A percentile compares a stretch with the other conserved stretches of the same genome.
Evolutionary conservation across 2,797 vertebrate genomes (phyloP).

Genomic region (Macroramphosus scolopax): DNA sequence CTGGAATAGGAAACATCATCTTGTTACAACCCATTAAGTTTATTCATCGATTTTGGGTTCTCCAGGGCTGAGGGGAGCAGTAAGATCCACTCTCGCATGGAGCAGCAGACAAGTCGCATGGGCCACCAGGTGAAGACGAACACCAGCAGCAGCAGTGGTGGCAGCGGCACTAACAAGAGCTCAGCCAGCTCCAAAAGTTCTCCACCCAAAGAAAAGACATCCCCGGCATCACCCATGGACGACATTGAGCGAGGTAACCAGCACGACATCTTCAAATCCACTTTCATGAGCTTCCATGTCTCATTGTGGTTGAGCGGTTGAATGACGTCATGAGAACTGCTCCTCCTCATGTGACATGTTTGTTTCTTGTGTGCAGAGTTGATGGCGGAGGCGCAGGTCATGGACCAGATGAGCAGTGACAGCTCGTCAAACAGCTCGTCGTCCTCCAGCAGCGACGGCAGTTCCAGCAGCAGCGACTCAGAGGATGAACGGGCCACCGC

Average conservation of each 20-base stretch:
- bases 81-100: conserved; percentile 88
- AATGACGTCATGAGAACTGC: too few species aligned
- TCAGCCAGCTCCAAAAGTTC: conserved; percentile 80
- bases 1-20: too few species aligned
- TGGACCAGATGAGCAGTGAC: conserved; percentile 94
- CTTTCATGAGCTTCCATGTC: too few species aligned
- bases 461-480: conserved; percentile 91
- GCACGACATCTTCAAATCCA: not conserved
- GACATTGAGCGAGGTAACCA: conserved; percentile 91
- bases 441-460: conserved; percentile 88
- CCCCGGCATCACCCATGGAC: conserved; percentile 88
- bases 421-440: conserved; percentile 94
- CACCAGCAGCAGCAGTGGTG: conserved; percentile 76
- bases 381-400: conserved; percentile 91
- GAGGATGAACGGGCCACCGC: conserved; percentile 76
- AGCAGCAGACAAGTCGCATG: conserved; percentile 79
- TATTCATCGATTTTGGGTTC: too few species aligned
- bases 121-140: conserved; percentile 74
- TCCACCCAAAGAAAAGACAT: conserved; percentile 86
- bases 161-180: conserved; percentile 79
- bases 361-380: conserved; percentile 81
- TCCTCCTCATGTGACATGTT: too few species aligned
- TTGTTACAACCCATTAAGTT: too few species aligned
- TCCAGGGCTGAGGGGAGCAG: conserved; percentile 93
- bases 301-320: too few species aligned